A percentile compares a stretch with the other conserved stretches of the same genome.
Evolutionary conservation across 2,888 invertebrate species (phyloP).

Genomic region (Lampropteryx suffumata): DNA sequence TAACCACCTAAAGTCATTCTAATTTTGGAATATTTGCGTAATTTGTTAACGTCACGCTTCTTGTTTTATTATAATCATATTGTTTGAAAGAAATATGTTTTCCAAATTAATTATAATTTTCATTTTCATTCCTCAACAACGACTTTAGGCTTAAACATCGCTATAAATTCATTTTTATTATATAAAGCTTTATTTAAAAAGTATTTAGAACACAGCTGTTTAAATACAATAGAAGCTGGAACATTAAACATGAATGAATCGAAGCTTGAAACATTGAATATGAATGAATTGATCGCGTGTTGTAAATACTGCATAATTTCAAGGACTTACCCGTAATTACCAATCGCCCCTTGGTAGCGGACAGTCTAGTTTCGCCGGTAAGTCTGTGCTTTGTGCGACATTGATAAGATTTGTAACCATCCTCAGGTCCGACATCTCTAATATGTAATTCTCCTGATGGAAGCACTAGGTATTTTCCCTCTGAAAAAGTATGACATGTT

Average conservation of each 20-base stretch:
- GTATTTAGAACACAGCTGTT: not conserved
- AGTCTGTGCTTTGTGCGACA: slow-evolving; percentile 96
- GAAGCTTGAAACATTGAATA: slow-evolving; percentile 14
- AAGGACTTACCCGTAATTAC: slow-evolving; percentile 95
- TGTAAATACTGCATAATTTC: slow-evolving; percentile 21
- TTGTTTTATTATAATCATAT: not conserved
- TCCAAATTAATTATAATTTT: too few relatives aligned
- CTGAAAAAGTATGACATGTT: slow-evolving; percentile 74
- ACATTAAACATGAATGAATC: slow-evolving; percentile 16
- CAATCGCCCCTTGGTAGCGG: slow-evolving; percentile 95
- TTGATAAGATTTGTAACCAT: slow-evolving; percentile 96
- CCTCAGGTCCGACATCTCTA: slow-evolving; percentile 96
- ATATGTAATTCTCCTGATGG: slow-evolving; percentile 98
- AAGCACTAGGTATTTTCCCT: slow-evolving; percentile 96
- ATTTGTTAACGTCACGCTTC: too few relatives aligned
- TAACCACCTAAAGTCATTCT: slow-evolving; percentile 15
- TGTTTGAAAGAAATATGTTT: too few relatives aligned
- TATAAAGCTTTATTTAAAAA: not conserved
- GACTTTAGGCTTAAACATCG: slow-evolving; percentile 30
- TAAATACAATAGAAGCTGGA: slow-evolving; percentile 3
- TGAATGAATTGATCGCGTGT: slow-evolving; percentile 41
- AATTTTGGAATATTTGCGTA: not conserved
- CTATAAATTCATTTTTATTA: slow-evolving; percentile 42
- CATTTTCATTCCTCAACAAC: slow-evolving; percentile 11
- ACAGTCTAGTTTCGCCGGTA: slow-evolving; percentile 95